A percentile compares a stretch with the other conserved stretches of the same genome.
Conservation (phyloP, 2,113 vertebrate species). For the Gasterosteus nipponicus region DNA sequence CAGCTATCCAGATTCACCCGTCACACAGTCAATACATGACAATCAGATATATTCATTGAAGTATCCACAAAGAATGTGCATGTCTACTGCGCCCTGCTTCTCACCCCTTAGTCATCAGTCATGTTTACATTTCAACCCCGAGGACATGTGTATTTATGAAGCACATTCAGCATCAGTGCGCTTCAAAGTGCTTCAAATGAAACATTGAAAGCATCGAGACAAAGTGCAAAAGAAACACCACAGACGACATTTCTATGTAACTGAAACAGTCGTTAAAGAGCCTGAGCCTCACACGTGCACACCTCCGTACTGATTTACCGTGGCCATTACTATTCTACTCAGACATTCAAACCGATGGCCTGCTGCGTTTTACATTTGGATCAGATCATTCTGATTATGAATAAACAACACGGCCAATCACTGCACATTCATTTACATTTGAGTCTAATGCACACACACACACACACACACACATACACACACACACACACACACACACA, state of each 20-base stretch:
- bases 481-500: not conserved
- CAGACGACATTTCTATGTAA: not conserved
- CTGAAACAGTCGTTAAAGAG: not conserved
- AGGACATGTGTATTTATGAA: not conserved
- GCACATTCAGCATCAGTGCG: not conserved
- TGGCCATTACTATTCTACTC: slow-evolving; percentile 68
- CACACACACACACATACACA: not conserved
- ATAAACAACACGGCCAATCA: slow-evolving; percentile 63
- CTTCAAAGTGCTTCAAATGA: not conserved
- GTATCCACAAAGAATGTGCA: slow-evolving; percentile 43
- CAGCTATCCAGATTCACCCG: not conserved
- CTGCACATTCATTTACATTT: slow-evolving; percentile 43
- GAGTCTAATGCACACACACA: slow-evolving; percentile 15
- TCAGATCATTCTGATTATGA: slow-evolving; percentile 64
- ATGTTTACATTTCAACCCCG: slow-evolving; percentile 26
- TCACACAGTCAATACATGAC: slow-evolving; percentile 22
- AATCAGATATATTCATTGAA: slow-evolving; percentile 41
- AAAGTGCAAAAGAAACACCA: not conserved
- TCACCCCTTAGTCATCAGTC: slow-evolving; percentile 39
- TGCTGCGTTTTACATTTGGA: slow-evolving; percentile 58
- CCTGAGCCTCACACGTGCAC: slow-evolving; percentile 10
- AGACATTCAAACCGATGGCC: slow-evolving; percentile 48
- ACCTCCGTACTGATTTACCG: slow-evolving; percentile 46
- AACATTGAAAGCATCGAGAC: not conserved
- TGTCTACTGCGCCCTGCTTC: slow-evolving; percentile 17